phyloP scores from a whole-genome alignment of 1,140 invertebrate species.

The Drosophila insularis region DNA sequence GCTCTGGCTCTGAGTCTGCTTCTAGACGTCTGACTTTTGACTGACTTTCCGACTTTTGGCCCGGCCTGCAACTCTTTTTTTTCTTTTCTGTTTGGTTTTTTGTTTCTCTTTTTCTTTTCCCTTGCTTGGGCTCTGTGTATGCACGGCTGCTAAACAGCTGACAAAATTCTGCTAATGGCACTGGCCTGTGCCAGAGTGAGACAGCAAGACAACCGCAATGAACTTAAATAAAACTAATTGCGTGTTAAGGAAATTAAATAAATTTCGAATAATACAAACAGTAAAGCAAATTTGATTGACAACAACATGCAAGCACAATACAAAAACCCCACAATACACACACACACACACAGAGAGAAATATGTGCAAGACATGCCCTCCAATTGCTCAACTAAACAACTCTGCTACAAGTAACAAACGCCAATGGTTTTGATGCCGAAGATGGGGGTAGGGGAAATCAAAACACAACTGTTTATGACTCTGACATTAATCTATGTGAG shows the following conservation, averaged over 20 bases:
- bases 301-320: conserved; percentile 67
- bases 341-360: neutral
- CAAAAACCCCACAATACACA: conserved; percentile 18
- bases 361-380: conserved; percentile 14
- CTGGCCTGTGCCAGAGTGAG: conserved; percentile 37
- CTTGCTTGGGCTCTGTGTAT: neutral
- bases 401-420: conserved; percentile 29
- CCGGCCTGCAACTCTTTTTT: conserved; percentile 50
- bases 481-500: conserved; percentile 69
- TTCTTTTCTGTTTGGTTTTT: conserved; percentile 22
- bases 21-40: conserved; percentile 44
- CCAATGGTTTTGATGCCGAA: conserved; percentile 5
- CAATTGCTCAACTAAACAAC: conserved; percentile 75
- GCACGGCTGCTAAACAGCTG: conserved; percentile 60
- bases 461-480: conserved; percentile 63
- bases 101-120: conserved; percentile 18
- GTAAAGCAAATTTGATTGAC: conserved; percentile 79
- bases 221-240: conserved; percentile 81
- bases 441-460: conserved; percentile 26
- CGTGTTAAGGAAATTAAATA: conserved; percentile 80
- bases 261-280: conserved; percentile 79
- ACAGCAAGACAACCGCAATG: conserved; percentile 72
- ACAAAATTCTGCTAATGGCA: conserved; percentile 48
- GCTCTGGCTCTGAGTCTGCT: conserved; percentile 15
- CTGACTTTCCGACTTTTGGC: conserved; percentile 23